Base-by-base conservation (phyloP, 2,888 invertebrate species). In the Latrodectus hesperus region DNA sequence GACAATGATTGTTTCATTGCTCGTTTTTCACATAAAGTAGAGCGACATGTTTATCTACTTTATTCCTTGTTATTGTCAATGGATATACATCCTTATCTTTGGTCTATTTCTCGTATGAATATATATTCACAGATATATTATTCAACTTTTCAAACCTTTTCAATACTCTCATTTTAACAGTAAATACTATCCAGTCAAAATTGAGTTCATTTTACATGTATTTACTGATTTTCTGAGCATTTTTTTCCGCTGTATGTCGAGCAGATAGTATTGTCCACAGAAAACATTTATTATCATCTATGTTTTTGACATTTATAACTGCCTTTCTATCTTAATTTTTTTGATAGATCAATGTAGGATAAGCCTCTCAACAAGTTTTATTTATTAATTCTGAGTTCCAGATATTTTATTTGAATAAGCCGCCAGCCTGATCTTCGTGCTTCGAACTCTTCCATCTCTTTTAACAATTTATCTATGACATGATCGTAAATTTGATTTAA, bases 301-400 rank as follows among this genome's bases (percentile, higher is more conserved):
- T 87, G 76, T 90, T 90, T 73, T 89, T 55, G 1, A 90, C 89
- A 72, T 90, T 90, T 65, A 90, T 84, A 55, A 89, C 72, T 26
- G 90, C 90, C 11, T 90, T 70, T 72, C 88, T 90, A 9, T 68
- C 53, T 22, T 71, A 73, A 65, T 12, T 60, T 68, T 70, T 52
- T 64, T 10, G 90, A 89, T 11, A 90, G 55, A 0, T 89, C 89
- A 22, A 90, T 87, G 73, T 86, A 86, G 14, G 26, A 64, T 17
- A 84, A 82, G 22, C 89, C 90, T 80, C 84, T 81, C 53, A 90
- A 17, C 1, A 89, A 90, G 38, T 82, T 65, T 71, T 90, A 90
- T 9, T 72, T 79, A 12, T 87, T 87, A n/a, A 88, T 81, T 22
- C 73, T 55, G 8, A 55, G 55, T 10, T 55, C 55, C 9, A 55